Base-by-base conservation (phyloP, 2,888 invertebrate species). In the Diaphora mendica region DNA sequence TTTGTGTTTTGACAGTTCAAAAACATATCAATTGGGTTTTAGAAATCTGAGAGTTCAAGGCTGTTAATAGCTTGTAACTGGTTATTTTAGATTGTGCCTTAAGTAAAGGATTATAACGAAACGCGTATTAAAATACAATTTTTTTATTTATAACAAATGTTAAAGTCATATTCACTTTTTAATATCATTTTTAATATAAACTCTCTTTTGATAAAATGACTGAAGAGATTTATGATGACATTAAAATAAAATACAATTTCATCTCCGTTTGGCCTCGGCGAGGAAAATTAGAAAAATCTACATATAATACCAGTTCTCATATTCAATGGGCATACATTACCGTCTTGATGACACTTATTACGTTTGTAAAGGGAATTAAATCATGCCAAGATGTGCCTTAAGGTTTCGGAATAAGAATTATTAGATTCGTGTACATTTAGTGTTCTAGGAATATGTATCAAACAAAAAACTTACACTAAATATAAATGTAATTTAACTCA, bases 221-320 rank as follows among this genome's bases (percentile, higher is more conserved):
- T 87, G 83, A 82, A 82, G 86, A 92, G 93, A 95, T 95, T 95
- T 95, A 95, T 91, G 92, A 87, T 83, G 82, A 86, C 88, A 91
- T 92, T 93, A 91, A 93, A 94, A 92, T 93, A 93, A 93, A 94
- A 94, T 93, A 94, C 92, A 94, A 92, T 95, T 93, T 93, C 92
- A 91, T 91, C 88, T 88, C 82, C 79, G 83, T 85, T 86, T 88
- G 85, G 88, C 88, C 87, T 86, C 84, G 83, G 83, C 81, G 83
- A 84, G 88, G 85, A 84, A 91, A 93, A 93, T 94, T 93, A 93
- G 90, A 93, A 93, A 91, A 92, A 92, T 93, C 91, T 93, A 91
- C 92, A 91, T 93, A 87, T 88, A 83, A 89, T 88, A 88, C 85
- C 83, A 81, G 87, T 86, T 85, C 85, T 90, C 88, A 88, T 90